Evolutionary conservation across 2,888 invertebrate genomes (phyloP), one percentile per base, ranked within the genome.

Genomic region (Oscheius sp.): DNA sequence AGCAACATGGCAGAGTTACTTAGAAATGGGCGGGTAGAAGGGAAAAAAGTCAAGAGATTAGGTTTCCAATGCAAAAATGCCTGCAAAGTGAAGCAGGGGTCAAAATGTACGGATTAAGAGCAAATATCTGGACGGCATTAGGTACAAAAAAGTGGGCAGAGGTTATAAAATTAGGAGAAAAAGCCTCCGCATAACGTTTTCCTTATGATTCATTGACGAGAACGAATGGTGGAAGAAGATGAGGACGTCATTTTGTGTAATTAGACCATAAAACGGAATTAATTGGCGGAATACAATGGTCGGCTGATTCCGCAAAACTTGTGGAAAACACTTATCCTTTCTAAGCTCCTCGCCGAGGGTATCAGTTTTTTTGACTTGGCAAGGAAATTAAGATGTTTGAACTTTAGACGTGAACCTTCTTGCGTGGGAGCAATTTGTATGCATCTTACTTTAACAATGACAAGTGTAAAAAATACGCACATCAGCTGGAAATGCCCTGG

Each of bases 171-270:
- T 49, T 49, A 49, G 5, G 3, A n/a, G n/a, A 49, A 49, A 49
- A 18, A 49, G 49, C 13, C 13, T 49, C 49, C 49, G 13, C n/a
- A n/a, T 27, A 29, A 6, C 13, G 3, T 7, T 13, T 27, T 58
- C 45, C 45, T 63, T 63, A 63, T 63, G 63, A 63, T 63, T 63
- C 63, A 45, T 63, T 63, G 63, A 63, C 45, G 63, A 63, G 21
- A 43, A 21, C 43, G 2, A 23, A 9, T n/a, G 35, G 35, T 35
- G 35, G 35, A 35, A 35, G 35, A 35, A 35, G 35, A 35, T 35
- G 43, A 13, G 63, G 43, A 63, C 63, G 63, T 63, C 63, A 63
- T 63, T 63, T 61, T 61, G 21, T 41, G 61, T 61, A 61, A 61
- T 45, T 45, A 61, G 41, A 23, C 61, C 35, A 61, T 61, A 45